These are phyloP conservation scores for Thecophora atra DNA, from an alignment of 2,888 invertebrate species.

Conservation along the genomic window DNA sequence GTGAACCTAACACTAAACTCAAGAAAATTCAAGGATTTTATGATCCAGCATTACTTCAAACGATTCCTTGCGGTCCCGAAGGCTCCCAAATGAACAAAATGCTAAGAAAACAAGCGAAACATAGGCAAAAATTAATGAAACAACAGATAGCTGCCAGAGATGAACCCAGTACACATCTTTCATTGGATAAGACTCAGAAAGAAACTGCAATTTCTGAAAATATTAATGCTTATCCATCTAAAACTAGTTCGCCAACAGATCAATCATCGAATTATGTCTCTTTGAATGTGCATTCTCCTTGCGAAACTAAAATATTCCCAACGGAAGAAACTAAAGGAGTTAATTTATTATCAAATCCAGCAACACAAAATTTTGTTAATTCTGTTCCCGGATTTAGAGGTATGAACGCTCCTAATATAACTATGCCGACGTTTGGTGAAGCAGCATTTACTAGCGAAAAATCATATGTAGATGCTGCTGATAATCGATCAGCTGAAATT, in stretches of 20 bases:
- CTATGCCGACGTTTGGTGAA: conserved; percentile 12
- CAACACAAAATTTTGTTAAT: neutral
- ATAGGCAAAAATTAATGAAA: conserved; percentile 51
- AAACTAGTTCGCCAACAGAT: neutral
- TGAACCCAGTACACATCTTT: too few species aligned
- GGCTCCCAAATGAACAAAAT: conserved; percentile 52
- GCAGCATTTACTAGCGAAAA: neutral
- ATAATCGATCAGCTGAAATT: conserved; percentile 42
- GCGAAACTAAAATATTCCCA: neutral
- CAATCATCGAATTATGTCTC: neutral
- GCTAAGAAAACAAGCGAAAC: conserved; percentile 55
- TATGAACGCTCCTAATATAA: neutral
- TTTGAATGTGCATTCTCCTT: neutral
- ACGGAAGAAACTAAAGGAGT: neutral
- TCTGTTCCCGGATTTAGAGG: neutral
- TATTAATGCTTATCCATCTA: neutral
- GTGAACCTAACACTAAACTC: conserved; percentile 41
- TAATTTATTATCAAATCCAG: neutral
- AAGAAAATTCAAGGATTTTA: conserved; percentile 33
- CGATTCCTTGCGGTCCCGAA: conserved; percentile 45
- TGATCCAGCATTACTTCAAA: conserved; percentile 39
- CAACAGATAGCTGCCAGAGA: conserved; percentile 40
- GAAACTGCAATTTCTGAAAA: neutral
- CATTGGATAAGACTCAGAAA: conserved; percentile 8
- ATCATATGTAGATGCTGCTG: neutral